A percentile compares a stretch with the other conserved stretches of the same genome.
These are phyloP conservation scores for Julus scanicus DNA, from an alignment of 2,888 invertebrate species.

Conservation along the genomic window DNA sequence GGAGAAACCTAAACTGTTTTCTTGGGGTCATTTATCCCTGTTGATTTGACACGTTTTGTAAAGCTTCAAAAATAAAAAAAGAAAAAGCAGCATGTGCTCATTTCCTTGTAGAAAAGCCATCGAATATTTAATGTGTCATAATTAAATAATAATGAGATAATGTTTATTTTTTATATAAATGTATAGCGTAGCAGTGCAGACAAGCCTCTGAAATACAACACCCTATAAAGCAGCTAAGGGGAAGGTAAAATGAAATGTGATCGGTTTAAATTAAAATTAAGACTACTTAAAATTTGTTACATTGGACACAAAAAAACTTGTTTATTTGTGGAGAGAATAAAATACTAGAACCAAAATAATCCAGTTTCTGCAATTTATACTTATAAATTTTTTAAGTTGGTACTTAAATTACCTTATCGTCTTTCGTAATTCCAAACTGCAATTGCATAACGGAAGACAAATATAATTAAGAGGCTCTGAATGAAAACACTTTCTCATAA, in stretches of 20 bases:
- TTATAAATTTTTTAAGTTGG: background rate
- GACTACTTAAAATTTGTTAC: background rate
- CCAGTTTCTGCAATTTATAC: background rate
- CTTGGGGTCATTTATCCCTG: constrained; percentile 13
- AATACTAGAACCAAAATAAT: background rate
- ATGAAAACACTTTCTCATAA: no score
- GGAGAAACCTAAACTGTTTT: constrained; percentile 6
- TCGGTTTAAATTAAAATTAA: background rate
- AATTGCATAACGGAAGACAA: no score
- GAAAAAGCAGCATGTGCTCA: background rate
- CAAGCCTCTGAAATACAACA: background rate
- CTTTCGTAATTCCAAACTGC: no score
- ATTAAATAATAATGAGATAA: background rate
- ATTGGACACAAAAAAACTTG: background rate
- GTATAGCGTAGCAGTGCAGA: no score
- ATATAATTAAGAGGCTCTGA: no score
- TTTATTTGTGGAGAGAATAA: background rate
- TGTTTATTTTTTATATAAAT: no score
- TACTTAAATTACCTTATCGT: no score
- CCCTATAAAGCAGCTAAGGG: background rate
- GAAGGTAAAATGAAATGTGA: constrained; percentile 4
- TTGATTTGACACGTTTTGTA: background rate
- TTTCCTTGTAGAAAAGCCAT: background rate
- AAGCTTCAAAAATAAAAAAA: background rate
- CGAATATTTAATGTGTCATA: background rate